Base-by-base conservation (phyloP, 2,797 vertebrate genomes). In the Argya squamiceps region DNA sequence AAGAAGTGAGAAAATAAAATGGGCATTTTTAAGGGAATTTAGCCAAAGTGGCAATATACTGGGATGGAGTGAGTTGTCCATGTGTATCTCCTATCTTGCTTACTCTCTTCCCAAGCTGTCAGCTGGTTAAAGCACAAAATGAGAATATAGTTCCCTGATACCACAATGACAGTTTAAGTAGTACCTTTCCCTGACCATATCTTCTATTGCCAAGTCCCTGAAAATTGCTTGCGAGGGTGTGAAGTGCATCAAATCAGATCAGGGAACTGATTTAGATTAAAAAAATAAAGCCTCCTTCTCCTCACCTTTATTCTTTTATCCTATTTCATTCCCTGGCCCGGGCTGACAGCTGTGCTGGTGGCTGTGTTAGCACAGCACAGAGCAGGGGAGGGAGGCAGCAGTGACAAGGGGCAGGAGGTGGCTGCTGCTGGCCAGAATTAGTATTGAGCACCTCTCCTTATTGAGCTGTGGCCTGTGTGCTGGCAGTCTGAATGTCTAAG, bases 201-300 rank as follows among this genome's bases (percentile, higher is more conserved):
- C 88, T 95, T 62, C 73, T 32, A 15, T 86, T 69, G 36, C 88
- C 29, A 63, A 85, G n/a, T 34, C 36, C 58, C 82, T 65, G 82
- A 90, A 95, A 94, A 95, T 84, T 90, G 68, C 62, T 68, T 78
- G 76, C 15, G 22, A 85, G 76, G 44, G 64, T 91, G 91, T 88
- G 75, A 92, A 93, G 82, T 86, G 50, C 76, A 89, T 96, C 76
- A 93, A 65, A 91, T 96, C 82, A 78, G 82, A 89, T 75, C 75
- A 62, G 49, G 36, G 58, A 77, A 71, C 65, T 50, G 49, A 71
- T 92, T 84, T 92, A 84, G 85, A 93, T 95, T 84, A 65, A 86
- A 97, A 97, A 89, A 88, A 75, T 73, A 82, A 93, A 84, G 27
- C 81, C 26, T 5, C 16, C 23, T 70, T 59, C 41, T 89, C 49